Base-by-base conservation (phyloP, 1,140 invertebrate genomes). In the Drosophila bocqueti region DNA sequence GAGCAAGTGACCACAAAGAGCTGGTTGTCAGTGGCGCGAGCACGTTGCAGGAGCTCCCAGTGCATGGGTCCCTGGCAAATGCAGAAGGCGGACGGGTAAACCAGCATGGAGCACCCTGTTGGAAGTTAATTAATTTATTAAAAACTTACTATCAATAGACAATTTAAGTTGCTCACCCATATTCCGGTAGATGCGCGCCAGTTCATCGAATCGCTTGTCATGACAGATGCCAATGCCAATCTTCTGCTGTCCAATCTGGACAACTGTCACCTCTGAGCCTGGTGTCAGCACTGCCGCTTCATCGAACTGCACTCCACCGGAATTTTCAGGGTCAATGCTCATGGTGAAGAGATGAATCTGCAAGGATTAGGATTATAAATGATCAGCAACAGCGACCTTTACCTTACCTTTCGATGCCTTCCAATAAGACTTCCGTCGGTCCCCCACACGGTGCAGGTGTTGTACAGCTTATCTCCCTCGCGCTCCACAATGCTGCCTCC, bases 41-140 rank as follows among this genome's bases (percentile, higher is more conserved):
- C 94, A 55, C 96, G 94, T 74, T 96, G 95, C 8, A 99, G 93
- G 4, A 98, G 93, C 89, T 98, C 96, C 98, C 98, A 99, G 92
- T 99, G 98, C 40, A 96, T 93, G 16, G 98, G 98, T 0, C 98
- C 98, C 7, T 98, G 99, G n/a, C 97, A 98, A 95, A 98, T 97
- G 93, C 98, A 99, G 92, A 99, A 99, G n/a, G 98, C 98, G 38
- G 96, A 97, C 7, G 98, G 98, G 93, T 98, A 99, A 10, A 99
- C 93, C 13, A 98, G 89, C 81, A 98, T 93, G 42, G 97, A 95
- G 89, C 97, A 98, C 2, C 97, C 97, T 96, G 16, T 4, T 21
- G 16, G 18, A 26, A 29, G 10, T 38, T 4, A 7, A 43, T 13
- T 10, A 6, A 43, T 9, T 29, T 11, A 16, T 9, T n/a, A 16